Conservation (phyloP, 1,140 invertebrate genomes). For the Drosophila melanica region DNA sequence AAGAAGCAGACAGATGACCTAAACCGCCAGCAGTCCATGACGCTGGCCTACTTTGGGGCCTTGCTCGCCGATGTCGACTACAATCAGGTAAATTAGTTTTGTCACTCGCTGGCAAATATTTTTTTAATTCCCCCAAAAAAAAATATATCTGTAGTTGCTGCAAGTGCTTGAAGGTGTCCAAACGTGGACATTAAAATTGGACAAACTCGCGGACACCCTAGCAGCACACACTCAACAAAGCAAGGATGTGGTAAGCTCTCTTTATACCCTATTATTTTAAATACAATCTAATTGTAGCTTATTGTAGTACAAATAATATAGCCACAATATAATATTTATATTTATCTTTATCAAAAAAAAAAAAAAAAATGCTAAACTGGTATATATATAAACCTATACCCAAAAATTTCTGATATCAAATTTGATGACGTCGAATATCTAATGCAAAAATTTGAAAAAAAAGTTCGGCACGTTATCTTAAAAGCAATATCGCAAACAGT, state of each 20-base stretch:
- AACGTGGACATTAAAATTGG: slow-evolving; percentile 83
- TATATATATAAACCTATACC: too few relatives aligned
- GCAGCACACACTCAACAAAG: slow-evolving; percentile 67
- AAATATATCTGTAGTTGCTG: slow-evolving; percentile 52
- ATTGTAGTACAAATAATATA: too few relatives aligned
- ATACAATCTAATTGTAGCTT: background rate
- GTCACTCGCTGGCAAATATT: background rate
- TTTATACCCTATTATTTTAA: background rate
- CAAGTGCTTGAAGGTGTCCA: slow-evolving; percentile 84
- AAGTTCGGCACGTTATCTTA: too few relatives aligned
- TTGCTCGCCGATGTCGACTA: slow-evolving; percentile 92
- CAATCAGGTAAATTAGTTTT: slow-evolving; percentile 53
- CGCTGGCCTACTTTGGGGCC: slow-evolving; percentile 91
- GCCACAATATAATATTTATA: too few relatives aligned
- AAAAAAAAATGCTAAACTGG: too few relatives aligned
- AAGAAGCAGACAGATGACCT: slow-evolving; percentile 84
- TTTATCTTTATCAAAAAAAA: too few relatives aligned
- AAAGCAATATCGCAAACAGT: too few relatives aligned
- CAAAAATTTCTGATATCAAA: too few relatives aligned
- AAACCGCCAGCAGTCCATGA: slow-evolving; percentile 88
- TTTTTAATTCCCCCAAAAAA: background rate
- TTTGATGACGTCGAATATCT: too few relatives aligned
- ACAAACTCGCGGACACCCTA: slow-evolving; percentile 85
- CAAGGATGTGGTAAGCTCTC: slow-evolving; percentile 69
- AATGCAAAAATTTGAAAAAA: too few relatives aligned